These are phyloP conservation scores for Leucosticte australis DNA, from an alignment of 2,113 vertebrate species.

Conservation along the genomic window DNA sequence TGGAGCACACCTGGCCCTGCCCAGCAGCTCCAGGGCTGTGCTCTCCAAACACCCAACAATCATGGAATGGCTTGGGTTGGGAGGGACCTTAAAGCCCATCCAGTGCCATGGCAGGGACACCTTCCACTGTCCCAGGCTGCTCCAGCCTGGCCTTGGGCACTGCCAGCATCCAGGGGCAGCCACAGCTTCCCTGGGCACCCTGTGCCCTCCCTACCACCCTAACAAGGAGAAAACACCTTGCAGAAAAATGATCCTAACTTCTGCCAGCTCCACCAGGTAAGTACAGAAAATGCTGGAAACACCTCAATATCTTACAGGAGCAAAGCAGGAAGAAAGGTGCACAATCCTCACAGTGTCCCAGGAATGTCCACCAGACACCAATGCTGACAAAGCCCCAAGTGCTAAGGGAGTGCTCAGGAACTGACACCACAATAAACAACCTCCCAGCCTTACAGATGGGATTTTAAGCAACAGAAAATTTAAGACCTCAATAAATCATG, in stretches of 20 bases:
- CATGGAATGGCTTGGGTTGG: not conserved
- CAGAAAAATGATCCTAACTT: not conserved
- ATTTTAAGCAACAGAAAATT: not conserved
- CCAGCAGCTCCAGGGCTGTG: not conserved
- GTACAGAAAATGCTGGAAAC: not conserved
- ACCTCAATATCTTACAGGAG: not conserved
- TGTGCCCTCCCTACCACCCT: no score
- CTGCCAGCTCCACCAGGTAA: not conserved
- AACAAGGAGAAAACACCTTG: accelerated
- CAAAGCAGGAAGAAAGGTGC: not conserved
- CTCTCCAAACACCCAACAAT: accelerated
- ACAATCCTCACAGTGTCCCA: not conserved
- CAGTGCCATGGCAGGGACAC: no score
- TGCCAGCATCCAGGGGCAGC: not conserved
- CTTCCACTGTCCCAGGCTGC: accelerated
- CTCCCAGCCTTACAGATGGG: not conserved
- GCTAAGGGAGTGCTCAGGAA: not conserved
- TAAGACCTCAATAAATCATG: not conserved
- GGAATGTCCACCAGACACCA: not conserved
- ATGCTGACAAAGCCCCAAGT: not conserved
- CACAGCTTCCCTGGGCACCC: not conserved
- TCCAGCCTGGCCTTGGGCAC: not conserved
- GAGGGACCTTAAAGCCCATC: not conserved
- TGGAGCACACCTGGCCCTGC: not conserved
- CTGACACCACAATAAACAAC: not conserved